Evolutionary conservation across 2,888 invertebrate genomes (phyloP).

Genomic region (Steinernema hermaphroditum): DNA sequence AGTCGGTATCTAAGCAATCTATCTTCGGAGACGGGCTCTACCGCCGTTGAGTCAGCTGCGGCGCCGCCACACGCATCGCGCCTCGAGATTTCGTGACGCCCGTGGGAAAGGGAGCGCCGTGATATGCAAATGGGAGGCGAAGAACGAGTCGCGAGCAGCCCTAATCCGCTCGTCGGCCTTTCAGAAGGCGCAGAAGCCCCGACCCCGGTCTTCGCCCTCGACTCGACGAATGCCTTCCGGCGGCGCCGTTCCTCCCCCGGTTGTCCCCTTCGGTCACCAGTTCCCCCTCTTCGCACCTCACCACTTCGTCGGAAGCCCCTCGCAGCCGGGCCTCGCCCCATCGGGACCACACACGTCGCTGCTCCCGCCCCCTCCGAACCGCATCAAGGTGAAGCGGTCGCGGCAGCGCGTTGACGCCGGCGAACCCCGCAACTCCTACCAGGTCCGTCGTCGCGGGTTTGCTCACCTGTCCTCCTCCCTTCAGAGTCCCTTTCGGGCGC

Average conservation of each 20-base stretch:
- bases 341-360: constrained; percentile 19
- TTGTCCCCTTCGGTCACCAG: constrained; percentile 29
- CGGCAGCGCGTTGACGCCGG: constrained; percentile 95
- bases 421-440: constrained; percentile 86
- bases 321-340: constrained; percentile 1
- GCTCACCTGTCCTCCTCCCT: background rate
- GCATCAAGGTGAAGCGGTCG: constrained; percentile 78
- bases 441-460: too few relatives aligned
- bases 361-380: constrained; percentile 28
- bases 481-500: constrained; percentile 20
- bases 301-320: constrained; percentile 8
- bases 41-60: constrained; percentile 10
- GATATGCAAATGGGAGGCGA: constrained; percentile 5
- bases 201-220: background rate
- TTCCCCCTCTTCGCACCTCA: background rate
- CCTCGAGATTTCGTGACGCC: too few relatives aligned
- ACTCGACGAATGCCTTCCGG: constrained; percentile 21
- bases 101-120: background rate
- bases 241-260: constrained; percentile 16
- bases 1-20: background rate
- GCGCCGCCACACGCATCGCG: background rate
- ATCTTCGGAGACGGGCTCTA: background rate
- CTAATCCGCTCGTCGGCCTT: constrained; percentile 22
- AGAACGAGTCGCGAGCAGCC: too few relatives aligned
- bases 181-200: constrained; percentile 1